Evolutionary conservation across 2,888 invertebrate species (phyloP).

Genomic region (Digitonthophagus gazella): DNA sequence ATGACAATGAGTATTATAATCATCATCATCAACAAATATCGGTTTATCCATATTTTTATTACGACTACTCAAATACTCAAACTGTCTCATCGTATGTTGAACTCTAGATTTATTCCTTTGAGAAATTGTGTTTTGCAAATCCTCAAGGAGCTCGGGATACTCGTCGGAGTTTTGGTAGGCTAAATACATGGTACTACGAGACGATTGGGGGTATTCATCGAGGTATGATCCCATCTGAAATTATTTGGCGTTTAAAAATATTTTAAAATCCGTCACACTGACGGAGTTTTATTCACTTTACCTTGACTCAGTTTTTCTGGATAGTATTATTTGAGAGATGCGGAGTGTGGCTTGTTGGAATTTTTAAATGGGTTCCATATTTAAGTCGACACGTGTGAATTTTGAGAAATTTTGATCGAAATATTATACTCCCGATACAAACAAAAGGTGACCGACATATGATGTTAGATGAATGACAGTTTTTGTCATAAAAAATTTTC

Average conservation of each 20-base stretch:
- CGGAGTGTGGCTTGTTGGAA: not conserved
- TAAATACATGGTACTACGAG: constrained; percentile 37
- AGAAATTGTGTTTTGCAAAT: constrained; percentile 46
- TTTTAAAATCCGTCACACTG: not conserved
- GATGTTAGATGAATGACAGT: not conserved
- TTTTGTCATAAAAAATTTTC: not conserved
- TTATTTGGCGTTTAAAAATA: no score
- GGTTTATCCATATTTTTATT: constrained; percentile 46
- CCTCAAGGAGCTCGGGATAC: constrained; percentile 45
- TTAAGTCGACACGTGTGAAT: not conserved
- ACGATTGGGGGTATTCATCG: constrained; percentile 10
- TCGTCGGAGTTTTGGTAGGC: constrained; percentile 47
- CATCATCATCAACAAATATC: constrained; percentile 35
- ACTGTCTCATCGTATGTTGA: constrained; percentile 44
- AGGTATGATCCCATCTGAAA: constrained; percentile 11
- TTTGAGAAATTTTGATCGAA: not conserved
- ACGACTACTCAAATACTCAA: constrained; percentile 43
- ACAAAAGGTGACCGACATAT: not conserved
- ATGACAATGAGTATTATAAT: not conserved
- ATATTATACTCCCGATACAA: not conserved
- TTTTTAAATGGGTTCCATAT: not conserved
- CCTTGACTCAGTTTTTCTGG: not conserved
- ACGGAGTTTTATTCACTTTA: not conserved
- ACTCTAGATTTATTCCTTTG: constrained; percentile 45
- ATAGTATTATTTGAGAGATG: not conserved